Conservation (phyloP, 2,888 invertebrate species). For the Abrostola tripartita region DNA sequence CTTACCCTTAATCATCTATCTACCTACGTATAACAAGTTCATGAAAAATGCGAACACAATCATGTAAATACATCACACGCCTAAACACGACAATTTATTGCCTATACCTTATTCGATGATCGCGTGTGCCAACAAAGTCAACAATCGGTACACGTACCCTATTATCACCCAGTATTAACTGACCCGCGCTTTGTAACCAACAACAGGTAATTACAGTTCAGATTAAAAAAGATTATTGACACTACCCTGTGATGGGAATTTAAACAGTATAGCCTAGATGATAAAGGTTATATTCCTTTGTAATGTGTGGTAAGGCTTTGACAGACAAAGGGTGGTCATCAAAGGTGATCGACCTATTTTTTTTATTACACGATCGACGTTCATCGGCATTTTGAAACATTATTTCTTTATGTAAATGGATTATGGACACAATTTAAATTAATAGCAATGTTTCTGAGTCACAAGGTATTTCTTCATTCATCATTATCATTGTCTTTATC, state of each 20-base stretch:
- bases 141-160: conserved; percentile 62
- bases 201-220: conserved; percentile 42
- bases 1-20: conserved; percentile 28
- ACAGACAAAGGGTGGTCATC: conserved; percentile 58
- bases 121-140: conserved; percentile 65
- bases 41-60: conserved; percentile 30
- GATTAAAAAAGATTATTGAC: conserved; percentile 42
- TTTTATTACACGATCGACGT: conserved; percentile 44
- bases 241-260: conserved; percentile 47
- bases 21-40: conserved; percentile 14
- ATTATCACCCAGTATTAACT: conserved; percentile 53
- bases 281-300: conserved; percentile 49
- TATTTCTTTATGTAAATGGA: conserved; percentile 25
- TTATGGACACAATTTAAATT: conserved; percentile 33
- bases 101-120: conserved; percentile 49
- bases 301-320: conserved; percentile 32
- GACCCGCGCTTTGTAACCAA: conserved; percentile 48
- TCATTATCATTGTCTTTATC: too few relatives aligned
- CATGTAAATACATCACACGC: conserved; percentile 29
- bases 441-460: conserved; percentile 20
- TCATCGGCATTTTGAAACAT: conserved; percentile 49
- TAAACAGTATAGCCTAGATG: conserved; percentile 46
- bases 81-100: conserved; percentile 38
- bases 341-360: conserved; percentile 68
- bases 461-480: too few relatives aligned